Evolutionary conservation across 1,140 invertebrate species (phyloP), one percentile per base, ranked within the genome.

Genomic region (Onthophagus taurus): DNA sequence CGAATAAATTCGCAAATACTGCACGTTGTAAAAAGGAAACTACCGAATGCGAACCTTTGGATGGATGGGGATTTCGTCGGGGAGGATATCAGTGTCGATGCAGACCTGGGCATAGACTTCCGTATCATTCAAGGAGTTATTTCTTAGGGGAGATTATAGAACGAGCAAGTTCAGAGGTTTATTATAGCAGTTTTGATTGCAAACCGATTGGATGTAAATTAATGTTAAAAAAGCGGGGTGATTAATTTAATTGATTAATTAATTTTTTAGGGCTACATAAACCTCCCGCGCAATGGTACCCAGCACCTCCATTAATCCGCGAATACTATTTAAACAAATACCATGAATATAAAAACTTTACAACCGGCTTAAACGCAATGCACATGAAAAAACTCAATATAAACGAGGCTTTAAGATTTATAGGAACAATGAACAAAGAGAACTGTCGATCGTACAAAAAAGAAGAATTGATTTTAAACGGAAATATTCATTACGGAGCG

Each of bases 31-130:
- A 92, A 74, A 76, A 81, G 52, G 80, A 86, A 57, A 94, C 91
- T 8, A 97, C 94, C 12, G 89, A 95, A 84, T 98, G 95, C 71
- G 94, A 98, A 70, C 94, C 94, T 0, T 65, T 97, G 16, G 83
- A 94, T 61, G 94, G 94, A 3, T 97, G 85, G 82, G 95, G 94
- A 21, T 95, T 94, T 60, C 72, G 90, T 49, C 75, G 94, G 59
- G 94, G 94, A 43, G 94, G 91, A 16, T 98, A 98, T 68, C 90
- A 96, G 62, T 97, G 90, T 65, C 74, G 89, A 50, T 97, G 94
- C 70, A 76, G 79, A 53, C 92, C 94, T 4, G 89, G 92, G 3
- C 90, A 72, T 59, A 75, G 94, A 48, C 73, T 95, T 45, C 94
- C 94, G 0, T 82, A 81, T 50, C 76, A 84, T 17, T 85, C 93